Conservation (phyloP, 2,797 vertebrate species). For the Enteromius thamalakanensis region DNA sequence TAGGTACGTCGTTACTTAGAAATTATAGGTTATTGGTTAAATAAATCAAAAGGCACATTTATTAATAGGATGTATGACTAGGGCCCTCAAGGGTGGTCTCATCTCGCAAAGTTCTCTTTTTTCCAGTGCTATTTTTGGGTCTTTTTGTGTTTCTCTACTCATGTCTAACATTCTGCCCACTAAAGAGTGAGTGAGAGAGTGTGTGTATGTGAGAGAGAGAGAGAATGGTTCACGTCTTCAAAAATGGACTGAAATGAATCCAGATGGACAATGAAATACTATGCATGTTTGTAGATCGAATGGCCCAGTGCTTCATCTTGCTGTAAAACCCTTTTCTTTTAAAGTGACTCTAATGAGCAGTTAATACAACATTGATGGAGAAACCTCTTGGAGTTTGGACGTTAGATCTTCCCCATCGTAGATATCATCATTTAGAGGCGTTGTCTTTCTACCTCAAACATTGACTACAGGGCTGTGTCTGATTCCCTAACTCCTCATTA, state of each 20-base stretch:
- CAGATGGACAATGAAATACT: slow-evolving; percentile 19
- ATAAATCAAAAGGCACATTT: slow-evolving; percentile 89
- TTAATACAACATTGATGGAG: slow-evolving; percentile 31
- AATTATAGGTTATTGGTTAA: slow-evolving; percentile 83
- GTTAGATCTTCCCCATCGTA: slow-evolving; percentile 17
- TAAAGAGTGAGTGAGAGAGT: slow-evolving; percentile 1
- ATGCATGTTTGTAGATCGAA: not conserved
- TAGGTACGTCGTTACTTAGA: slow-evolving; percentile 80
- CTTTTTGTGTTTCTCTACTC: slow-evolving; percentile 39
- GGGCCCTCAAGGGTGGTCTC: slow-evolving; percentile 73
- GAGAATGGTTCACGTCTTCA: not conserved
- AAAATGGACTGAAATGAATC: slow-evolving; percentile 33
- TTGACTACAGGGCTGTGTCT: slow-evolving; percentile 27
- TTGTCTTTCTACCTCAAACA: not conserved
- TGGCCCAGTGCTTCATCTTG: slow-evolving; percentile 13
- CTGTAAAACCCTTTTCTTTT: slow-evolving; percentile 17
- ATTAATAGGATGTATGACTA: slow-evolving; percentile 82
- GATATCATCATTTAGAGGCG: slow-evolving; percentile 20
- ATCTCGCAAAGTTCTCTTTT: slow-evolving; percentile 51
- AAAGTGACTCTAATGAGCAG: slow-evolving; percentile 43
- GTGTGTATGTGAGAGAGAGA: not conserved
- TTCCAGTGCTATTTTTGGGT: slow-evolving; percentile 47
- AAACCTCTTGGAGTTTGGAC: slow-evolving; percentile 15
- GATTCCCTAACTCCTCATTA: slow-evolving; percentile 40
- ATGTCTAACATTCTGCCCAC: slow-evolving; percentile 9